phyloP scores from a whole-genome alignment of 1,140 invertebrate species.

The Heliconius hermathena region DNA sequence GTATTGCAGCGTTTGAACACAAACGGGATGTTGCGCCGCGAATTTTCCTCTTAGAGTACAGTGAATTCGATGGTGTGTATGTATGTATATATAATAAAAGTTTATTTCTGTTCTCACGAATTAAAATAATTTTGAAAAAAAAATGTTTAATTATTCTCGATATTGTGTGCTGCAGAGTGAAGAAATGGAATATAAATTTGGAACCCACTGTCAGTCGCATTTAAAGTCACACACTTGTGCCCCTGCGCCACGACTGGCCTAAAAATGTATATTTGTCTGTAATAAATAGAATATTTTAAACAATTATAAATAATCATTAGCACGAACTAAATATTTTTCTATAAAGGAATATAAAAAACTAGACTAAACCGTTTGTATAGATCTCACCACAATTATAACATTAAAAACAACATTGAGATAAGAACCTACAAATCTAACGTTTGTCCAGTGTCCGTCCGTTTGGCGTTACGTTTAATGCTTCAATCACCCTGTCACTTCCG shows the following conservation, averaged over 20 bases:
- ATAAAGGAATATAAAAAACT: not conserved
- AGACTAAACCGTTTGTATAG: not conserved
- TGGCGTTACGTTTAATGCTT: not conserved
- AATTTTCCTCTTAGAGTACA: constrained; percentile 36
- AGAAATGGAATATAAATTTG: too few relatives aligned
- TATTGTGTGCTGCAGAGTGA: too few relatives aligned
- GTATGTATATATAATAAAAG: constrained; percentile 30
- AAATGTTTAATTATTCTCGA: too few relatives aligned
- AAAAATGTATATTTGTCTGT: too few relatives aligned
- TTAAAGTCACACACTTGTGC: too few relatives aligned
- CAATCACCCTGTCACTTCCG: not conserved
- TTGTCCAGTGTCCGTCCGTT: not conserved
- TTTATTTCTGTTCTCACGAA: not conserved
- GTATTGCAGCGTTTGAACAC: constrained; percentile 46
- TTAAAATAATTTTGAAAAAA: not conserved
- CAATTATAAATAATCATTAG: too few relatives aligned
- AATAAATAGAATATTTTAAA: too few relatives aligned
- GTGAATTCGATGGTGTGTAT: constrained; percentile 25
- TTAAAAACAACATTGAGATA: not conserved
- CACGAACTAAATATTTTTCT: too few relatives aligned
- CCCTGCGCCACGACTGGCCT: too few relatives aligned
- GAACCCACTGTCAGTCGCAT: too few relatives aligned
- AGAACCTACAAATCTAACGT: not conserved
- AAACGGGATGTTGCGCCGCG: constrained; percentile 32
- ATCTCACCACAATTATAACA: not conserved